phyloP scores from a whole-genome alignment of 2,113 vertebrate species.

The Pseudonaja textilis region DNA sequence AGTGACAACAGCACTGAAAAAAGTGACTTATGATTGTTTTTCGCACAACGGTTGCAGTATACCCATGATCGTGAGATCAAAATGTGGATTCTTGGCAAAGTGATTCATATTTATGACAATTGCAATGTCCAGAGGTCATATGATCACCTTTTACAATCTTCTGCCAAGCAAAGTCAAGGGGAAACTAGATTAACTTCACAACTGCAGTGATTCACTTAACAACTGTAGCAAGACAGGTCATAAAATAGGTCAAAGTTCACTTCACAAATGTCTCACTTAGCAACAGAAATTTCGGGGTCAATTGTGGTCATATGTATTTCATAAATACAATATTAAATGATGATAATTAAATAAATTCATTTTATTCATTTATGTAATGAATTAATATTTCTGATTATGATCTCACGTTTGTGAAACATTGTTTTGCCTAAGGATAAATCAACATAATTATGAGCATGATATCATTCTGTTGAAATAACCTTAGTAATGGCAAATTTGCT shows the following conservation, averaged over 20 bases:
- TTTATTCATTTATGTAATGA: background rate
- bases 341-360: background rate
- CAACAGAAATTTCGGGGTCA: background rate
- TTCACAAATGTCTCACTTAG: background rate
- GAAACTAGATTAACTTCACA: background rate
- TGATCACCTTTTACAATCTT: background rate
- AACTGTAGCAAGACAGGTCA: background rate
- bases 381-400: background rate
- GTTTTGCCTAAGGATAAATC: background rate
- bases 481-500: constrained; percentile 31
- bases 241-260: background rate
- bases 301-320: background rate
- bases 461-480: background rate
- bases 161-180: background rate
- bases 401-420: background rate
- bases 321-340: background rate
- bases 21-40: background rate
- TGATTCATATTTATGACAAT: background rate
- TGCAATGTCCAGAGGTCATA: background rate
- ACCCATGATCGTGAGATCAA: background rate
- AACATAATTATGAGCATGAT: background rate
- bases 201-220: background rate
- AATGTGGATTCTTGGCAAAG: background rate
- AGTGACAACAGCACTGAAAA: background rate
- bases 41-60: background rate